A percentile compares a stretch with the other conserved stretches of the same genome.
Evolutionary conservation across 2,797 vertebrate genomes (phyloP).

Genomic region (Rhinella marina): DNA sequence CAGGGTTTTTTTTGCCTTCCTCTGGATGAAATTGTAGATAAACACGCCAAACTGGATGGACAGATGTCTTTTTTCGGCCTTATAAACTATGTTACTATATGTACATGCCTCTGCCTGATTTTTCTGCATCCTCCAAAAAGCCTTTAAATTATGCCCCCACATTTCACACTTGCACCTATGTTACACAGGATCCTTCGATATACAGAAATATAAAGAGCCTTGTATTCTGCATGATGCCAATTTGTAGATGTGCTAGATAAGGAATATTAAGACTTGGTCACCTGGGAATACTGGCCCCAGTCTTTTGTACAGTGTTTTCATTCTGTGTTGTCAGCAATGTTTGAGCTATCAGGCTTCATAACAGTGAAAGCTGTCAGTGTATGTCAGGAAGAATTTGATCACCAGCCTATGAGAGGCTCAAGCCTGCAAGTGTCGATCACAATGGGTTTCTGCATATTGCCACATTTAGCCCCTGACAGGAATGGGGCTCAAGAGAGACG

Average conservation of each 20-base stretch:
- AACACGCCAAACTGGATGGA: too few relatives aligned
- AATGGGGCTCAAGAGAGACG: conserved; percentile 39
- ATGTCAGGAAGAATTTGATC: conserved; percentile 52
- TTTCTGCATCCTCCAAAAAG: too few relatives aligned
- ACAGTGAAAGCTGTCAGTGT: conserved; percentile 46
- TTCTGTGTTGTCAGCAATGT: conserved; percentile 22
- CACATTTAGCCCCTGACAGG: conserved; percentile 33
- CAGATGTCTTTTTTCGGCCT: too few relatives aligned
- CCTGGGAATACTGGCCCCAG: background rate
- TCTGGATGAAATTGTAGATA: too few relatives aligned
- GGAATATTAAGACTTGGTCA: conserved; percentile 22
- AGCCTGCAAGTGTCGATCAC: conserved; percentile 39
- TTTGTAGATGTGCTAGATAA: conserved; percentile 33
- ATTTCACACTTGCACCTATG: too few relatives aligned
- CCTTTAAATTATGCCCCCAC: too few relatives aligned
- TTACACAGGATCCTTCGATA: background rate
- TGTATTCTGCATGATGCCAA: background rate
- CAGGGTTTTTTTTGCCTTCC: too few relatives aligned
- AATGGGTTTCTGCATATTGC: conserved; percentile 42
- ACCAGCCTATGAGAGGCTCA: conserved; percentile 30
- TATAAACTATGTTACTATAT: too few relatives aligned
- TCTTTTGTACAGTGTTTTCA: conserved; percentile 9
- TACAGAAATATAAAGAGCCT: background rate
- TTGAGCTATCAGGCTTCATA: conserved; percentile 27
- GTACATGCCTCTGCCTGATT: too few relatives aligned